These are phyloP conservation scores for Heterotilapia buettikoferi DNA, from an alignment of 2,113 vertebrate genomes.

Conservation along the genomic window DNA sequence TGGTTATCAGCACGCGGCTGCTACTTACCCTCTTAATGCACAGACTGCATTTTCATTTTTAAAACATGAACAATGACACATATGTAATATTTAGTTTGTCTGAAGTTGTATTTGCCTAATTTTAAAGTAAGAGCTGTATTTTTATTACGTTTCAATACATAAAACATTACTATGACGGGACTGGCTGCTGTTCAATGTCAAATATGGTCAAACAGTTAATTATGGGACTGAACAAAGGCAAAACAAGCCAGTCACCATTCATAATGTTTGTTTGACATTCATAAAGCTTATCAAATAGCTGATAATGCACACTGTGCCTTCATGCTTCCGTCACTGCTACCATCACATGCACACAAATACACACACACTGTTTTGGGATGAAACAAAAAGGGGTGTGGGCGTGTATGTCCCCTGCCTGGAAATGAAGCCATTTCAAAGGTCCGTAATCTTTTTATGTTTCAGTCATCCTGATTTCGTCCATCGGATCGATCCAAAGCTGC, in stretches of 20 bases:
- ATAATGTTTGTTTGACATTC: neutral
- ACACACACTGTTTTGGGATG: neutral
- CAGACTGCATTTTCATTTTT: neutral
- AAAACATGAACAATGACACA: neutral
- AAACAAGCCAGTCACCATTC: neutral
- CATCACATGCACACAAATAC: neutral
- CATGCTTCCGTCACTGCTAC: neutral
- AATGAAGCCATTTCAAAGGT: conserved; percentile 62
- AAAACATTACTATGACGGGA: neutral
- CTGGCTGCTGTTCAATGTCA: neutral
- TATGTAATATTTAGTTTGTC: neutral
- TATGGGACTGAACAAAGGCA: neutral
- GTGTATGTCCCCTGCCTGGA: conserved; percentile 34
- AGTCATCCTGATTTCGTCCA: conserved; percentile 40
- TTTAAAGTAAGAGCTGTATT: neutral
- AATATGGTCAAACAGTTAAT: neutral
- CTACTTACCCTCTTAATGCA: neutral
- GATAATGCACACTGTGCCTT: neutral
- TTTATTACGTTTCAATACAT: neutral
- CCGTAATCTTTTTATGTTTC: conserved; percentile 65
- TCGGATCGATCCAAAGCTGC: conserved; percentile 66
- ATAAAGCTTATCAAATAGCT: neutral
- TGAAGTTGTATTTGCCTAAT: neutral
- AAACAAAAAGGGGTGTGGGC: neutral
- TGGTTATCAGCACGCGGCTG: neutral